Conservation (phyloP, 2,113 vertebrate genomes). For the Hiodon alosoides region DNA sequence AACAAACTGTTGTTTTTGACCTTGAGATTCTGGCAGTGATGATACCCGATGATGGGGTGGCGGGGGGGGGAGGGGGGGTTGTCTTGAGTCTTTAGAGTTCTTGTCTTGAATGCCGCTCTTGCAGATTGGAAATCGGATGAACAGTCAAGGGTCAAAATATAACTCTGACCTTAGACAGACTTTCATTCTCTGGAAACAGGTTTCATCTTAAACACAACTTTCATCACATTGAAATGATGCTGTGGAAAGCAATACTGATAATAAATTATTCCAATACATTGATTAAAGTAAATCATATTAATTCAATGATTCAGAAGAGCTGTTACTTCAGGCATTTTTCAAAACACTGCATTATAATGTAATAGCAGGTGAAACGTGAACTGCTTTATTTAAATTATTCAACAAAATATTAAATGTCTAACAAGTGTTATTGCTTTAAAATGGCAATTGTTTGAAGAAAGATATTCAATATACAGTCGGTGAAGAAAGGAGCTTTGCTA, state of each 20-base stretch:
- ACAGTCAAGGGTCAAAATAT: conserved; percentile 33
- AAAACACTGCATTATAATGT: too few relatives aligned
- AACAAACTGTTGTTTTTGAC: conserved; percentile 60
- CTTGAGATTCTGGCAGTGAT: conserved; percentile 49
- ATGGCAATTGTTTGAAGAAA: background rate
- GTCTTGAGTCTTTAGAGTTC: conserved; percentile 18
- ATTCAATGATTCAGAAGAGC: too few relatives aligned
- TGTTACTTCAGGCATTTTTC: too few relatives aligned
- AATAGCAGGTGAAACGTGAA: background rate
- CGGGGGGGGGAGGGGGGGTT: conserved; percentile 26
- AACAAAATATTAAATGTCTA: background rate
- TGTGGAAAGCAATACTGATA: too few relatives aligned
- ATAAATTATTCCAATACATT: conserved; percentile 1
- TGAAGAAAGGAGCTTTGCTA: conserved; percentile 31
- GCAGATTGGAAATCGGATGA: conserved; percentile 45
- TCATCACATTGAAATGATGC: background rate
- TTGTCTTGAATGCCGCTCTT: conserved; percentile 27
- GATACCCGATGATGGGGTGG: conserved; percentile 47
- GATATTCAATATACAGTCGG: conserved; percentile 5
- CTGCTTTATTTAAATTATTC: background rate
- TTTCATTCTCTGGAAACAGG: conserved; percentile 29
- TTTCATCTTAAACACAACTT: conserved; percentile 29
- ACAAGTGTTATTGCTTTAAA: background rate
- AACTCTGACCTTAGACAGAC: conserved; percentile 26
- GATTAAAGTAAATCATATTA: background rate